Base-by-base conservation (phyloP, 2,888 invertebrate genomes). In the Drosophila maculinotata region DNA sequence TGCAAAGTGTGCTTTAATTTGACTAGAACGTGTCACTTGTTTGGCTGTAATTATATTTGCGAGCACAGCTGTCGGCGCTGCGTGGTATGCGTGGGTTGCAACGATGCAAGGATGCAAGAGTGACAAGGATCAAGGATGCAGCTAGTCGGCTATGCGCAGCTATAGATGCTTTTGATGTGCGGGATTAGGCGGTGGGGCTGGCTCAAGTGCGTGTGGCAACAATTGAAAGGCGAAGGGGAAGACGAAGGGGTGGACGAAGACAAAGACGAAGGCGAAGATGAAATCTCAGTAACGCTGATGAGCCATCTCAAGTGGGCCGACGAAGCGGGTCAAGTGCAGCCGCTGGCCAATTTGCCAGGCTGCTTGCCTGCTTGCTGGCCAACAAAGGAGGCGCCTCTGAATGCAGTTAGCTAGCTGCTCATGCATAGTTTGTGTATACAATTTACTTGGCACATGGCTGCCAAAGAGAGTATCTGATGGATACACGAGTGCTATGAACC, bases 241-340 rank as follows among this genome's bases (percentile, higher is more conserved):
- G n/a, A n/a, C n/a, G n/a, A n/a, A n/a, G n/a, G n/a, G n/a, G n/a
- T n/a, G n/a, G n/a, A n/a, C n/a, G n/a, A n/a, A n/a, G n/a, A n/a
- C n/a, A n/a, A n/a, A n/a, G n/a, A n/a, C n/a, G n/a, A n/a, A n/a
- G n/a, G n/a, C n/a, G n/a, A n/a, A n/a, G n/a, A n/a, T n/a, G n/a
- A 20, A 33, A 28, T 14, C 47, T 41, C 30, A 14, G n/a, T 15
- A 38, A 35, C 76, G 38, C 76, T 84, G 87, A 83, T 87, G 87
- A 84, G 80, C 59, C 83, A 77, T 41, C 75, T 84, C 66, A 54
- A 76, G 83, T 76, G 72, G 42, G 30, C 33, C 35, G 23, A 14
- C 39, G 49, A 56, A 75, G 58, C 60, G 72, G 80, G 84, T 86
- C 80, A 86, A 80, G 80, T 80, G 80, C 84, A 83, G 48, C 69